phyloP scores from a whole-genome alignment of 2,113 vertebrate species.

The Caracal caracal region DNA sequence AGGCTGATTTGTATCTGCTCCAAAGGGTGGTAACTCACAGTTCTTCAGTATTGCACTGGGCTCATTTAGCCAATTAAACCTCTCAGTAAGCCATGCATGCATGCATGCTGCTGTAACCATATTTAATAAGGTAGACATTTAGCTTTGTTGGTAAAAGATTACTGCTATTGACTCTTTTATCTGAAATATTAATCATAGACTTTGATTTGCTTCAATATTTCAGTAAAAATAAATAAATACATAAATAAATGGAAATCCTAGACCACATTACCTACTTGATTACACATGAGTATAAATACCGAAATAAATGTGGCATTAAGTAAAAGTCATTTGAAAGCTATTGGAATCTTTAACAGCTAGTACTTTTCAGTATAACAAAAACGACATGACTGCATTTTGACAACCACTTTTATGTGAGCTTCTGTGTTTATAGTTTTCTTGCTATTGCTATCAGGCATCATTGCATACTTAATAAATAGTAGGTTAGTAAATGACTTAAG shows the following conservation, averaged over 20 bases:
- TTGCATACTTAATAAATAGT: background rate
- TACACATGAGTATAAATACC: background rate
- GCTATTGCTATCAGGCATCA: background rate
- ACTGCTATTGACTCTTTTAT: background rate
- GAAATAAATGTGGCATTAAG: background rate
- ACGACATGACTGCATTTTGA: background rate
- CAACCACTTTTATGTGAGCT: background rate
- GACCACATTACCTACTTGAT: background rate
- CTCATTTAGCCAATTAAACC: background rate
- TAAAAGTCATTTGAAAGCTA: background rate
- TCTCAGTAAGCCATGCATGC: background rate
- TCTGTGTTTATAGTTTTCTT: background rate
- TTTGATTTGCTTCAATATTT: background rate
- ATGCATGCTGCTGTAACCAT: background rate
- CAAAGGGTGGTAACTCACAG: background rate
- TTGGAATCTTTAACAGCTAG: background rate
- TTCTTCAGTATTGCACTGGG: background rate
- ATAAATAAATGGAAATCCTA: background rate
- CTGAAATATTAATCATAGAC: background rate
- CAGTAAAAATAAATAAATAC: background rate
- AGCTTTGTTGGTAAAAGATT: background rate
- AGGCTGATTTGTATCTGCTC: background rate
- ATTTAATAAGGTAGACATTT: background rate
- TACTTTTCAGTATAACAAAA: background rate
- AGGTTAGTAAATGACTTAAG: background rate